Conservation (phyloP, 2,113 vertebrate genomes). For the Meleagris gallopavo region DNA sequence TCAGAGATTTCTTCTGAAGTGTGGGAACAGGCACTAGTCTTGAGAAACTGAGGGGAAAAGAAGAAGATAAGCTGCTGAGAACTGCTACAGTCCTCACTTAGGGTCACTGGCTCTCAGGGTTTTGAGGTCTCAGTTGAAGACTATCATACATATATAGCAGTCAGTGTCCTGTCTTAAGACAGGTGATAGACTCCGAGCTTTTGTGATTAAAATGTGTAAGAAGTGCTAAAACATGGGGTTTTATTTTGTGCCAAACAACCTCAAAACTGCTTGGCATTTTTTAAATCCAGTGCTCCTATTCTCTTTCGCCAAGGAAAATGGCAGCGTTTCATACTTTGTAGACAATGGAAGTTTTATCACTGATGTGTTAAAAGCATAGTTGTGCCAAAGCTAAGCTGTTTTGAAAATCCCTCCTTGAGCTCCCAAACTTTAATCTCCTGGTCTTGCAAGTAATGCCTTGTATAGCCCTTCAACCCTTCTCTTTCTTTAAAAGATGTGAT, state of each 20-base stretch:
- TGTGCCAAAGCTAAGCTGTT: slow-evolving; percentile 4
- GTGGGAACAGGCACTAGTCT: not conserved
- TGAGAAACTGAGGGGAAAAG: not conserved
- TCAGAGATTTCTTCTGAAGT: not conserved
- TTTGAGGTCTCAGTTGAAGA: not conserved
- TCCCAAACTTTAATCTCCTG: slow-evolving; percentile 13
- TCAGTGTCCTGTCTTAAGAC: not conserved
- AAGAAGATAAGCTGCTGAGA: not conserved
- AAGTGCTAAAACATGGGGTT: not conserved
- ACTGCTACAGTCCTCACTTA: not conserved
- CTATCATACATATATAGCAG: not conserved
- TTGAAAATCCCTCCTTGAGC: slow-evolving; percentile 38
- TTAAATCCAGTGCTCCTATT: not conserved
- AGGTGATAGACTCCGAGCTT: not conserved
- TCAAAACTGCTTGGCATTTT: slow-evolving; percentile 15
- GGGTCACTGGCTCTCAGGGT: not conserved
- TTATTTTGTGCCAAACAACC: not conserved
- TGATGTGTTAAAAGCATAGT: slow-evolving; percentile 21
- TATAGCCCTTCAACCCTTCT: not conserved
- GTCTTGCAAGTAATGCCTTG: not conserved
- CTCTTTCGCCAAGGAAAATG: not conserved
- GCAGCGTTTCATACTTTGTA: not conserved
- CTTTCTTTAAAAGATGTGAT: not conserved
- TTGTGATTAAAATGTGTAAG: not conserved
- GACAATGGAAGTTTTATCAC: slow-evolving; percentile 36